These are phyloP conservation scores for Trachelus iudaicus DNA, from an alignment of 2,888 invertebrate genomes.

Conservation along the genomic window DNA sequence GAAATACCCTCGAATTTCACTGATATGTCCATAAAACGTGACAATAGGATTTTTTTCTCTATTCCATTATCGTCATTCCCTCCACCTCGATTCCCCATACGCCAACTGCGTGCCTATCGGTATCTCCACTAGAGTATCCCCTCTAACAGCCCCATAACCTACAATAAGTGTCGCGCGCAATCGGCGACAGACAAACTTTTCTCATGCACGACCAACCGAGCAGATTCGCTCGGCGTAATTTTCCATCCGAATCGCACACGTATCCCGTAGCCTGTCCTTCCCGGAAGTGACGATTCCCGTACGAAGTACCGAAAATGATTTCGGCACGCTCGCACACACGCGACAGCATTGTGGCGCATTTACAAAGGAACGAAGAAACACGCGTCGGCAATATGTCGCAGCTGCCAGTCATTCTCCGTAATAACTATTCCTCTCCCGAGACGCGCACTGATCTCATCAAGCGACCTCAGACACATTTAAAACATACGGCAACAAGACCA, in stretches of 20 bases:
- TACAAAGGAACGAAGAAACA: constrained; percentile 44
- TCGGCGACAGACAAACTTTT: no score
- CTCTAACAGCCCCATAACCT: no score
- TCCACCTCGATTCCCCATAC: neutral
- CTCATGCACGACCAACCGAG: no score
- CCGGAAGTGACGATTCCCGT: neutral
- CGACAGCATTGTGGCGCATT: constrained; percentile 26
- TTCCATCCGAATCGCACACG: neutral
- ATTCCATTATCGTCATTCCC: neutral
- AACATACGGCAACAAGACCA: no score
- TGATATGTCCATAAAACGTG: neutral
- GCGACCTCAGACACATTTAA: no score
- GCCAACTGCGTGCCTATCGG: no score
- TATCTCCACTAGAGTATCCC: no score
- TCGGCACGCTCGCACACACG: constrained; percentile 43
- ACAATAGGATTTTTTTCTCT: neutral
- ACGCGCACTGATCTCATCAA: neutral
- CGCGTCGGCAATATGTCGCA: constrained; percentile 37
- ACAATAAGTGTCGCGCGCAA: no score
- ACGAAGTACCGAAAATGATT: constrained; percentile 35
- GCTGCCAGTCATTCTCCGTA: constrained; percentile 58
- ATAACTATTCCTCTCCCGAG: constrained; percentile 37
- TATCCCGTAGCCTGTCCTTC: neutral
- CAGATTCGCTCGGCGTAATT: no score
- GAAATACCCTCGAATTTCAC: neutral